These are phyloP conservation scores for Cydia pomonella DNA, from an alignment of 1,140 invertebrate genomes.

Conservation along the genomic window DNA sequence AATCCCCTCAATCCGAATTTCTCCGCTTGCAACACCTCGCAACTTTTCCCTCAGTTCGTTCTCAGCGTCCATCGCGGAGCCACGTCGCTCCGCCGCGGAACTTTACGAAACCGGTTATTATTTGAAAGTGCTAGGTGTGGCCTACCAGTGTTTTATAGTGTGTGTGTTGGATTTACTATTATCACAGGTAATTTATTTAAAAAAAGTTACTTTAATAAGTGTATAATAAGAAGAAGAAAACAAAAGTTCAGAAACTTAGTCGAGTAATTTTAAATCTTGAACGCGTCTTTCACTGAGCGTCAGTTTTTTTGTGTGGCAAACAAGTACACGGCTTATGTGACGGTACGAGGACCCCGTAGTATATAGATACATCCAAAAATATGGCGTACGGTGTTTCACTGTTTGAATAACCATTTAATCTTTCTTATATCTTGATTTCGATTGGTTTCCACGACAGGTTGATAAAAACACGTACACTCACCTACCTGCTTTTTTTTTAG, in stretches of 20 bases:
- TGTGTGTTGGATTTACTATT: constrained; percentile 10
- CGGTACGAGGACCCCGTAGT: background rate
- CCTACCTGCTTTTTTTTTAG: constrained; percentile 14
- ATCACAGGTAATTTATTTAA: constrained; percentile 1
- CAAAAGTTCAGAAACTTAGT: background rate
- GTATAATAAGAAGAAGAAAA: background rate
- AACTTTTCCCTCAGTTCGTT: constrained; percentile 1
- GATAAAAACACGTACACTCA: constrained; percentile 2
- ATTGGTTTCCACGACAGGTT: background rate
- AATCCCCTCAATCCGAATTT: background rate
- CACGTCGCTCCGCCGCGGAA: background rate
- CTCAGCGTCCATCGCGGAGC: background rate
- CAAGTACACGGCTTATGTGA: background rate
- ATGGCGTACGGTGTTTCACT: background rate
- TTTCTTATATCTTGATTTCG: background rate
- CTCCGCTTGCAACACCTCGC: background rate
- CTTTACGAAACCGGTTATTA: constrained; percentile 1
- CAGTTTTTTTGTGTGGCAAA: background rate
- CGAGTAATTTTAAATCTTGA: background rate
- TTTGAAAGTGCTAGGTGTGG: constrained; percentile 16
- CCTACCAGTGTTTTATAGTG: constrained; percentile 10
- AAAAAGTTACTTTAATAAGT: background rate
- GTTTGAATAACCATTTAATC: background rate
- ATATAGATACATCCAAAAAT: background rate
- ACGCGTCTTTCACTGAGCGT: constrained; percentile 7